Percentiles rank a stretch among this genome's conserved stretches.
phyloP scores from a whole-genome alignment of 2,797 vertebrate genomes.

The Intellagama lesueurii region DNA sequence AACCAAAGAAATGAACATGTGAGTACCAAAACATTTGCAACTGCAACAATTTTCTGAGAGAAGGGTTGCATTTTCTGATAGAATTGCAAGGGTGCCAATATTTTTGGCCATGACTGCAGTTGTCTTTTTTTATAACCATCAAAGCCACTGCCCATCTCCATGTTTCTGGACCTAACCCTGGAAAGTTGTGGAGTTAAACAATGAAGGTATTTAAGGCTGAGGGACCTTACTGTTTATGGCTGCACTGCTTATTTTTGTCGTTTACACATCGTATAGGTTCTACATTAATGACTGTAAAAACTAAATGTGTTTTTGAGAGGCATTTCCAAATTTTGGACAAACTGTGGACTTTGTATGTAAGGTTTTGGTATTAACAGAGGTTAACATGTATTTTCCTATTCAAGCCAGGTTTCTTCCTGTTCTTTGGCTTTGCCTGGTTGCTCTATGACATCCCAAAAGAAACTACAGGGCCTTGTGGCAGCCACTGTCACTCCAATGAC shows the following conservation, averaged over 20 bases:
- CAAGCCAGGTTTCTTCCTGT: not conserved
- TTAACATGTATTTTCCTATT: not conserved
- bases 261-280: not conserved
- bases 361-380: slow-evolving; percentile 54
- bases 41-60: too few relatives aligned
- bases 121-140: not conserved
- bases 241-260: not conserved
- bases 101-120: too few relatives aligned
- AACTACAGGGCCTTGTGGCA: slow-evolving; percentile 86
- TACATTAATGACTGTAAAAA: not conserved
- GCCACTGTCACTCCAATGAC: slow-evolving; percentile 93
- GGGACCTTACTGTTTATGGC: not conserved
- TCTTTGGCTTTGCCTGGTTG: slow-evolving; percentile 39
- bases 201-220: not conserved
- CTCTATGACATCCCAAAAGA: slow-evolving; percentile 74
- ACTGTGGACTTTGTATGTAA: slow-evolving; percentile 48
- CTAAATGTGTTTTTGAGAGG: not conserved
- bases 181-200: not conserved
- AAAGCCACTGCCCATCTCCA: too few relatives aligned
- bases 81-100: too few relatives aligned
- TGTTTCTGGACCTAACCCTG: not conserved
- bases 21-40: not conserved
- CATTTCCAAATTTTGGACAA: not conserved
- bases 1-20: too few relatives aligned
- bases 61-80: too few relatives aligned